These are phyloP conservation scores for Lynx canadensis DNA, from an alignment of 2,113 vertebrate genomes.

Conservation along the genomic window DNA sequence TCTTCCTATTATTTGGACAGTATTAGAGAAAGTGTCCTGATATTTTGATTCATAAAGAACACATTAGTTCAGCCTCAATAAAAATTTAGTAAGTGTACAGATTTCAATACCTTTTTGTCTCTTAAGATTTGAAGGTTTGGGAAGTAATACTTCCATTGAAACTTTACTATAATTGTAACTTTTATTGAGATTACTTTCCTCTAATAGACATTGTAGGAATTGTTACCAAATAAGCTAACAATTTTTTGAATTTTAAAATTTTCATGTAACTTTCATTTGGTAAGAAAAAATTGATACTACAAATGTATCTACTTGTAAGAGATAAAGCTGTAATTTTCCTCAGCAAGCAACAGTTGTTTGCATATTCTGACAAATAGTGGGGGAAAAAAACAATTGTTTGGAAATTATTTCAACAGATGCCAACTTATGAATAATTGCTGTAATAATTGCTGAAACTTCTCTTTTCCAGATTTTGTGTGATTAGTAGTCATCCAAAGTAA, in stretches of 20 bases:
- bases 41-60: background rate
- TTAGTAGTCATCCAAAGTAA: background rate
- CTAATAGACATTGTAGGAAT: background rate
- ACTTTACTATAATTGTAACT: constrained; percentile 16
- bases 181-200: background rate
- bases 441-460: background rate
- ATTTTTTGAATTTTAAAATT: background rate
- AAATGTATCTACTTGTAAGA: background rate
- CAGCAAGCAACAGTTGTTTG: constrained; percentile 22
- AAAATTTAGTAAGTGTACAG: background rate
- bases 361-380: constrained; percentile 65
- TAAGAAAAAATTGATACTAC: background rate
- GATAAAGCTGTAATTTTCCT: background rate
- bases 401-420: constrained; percentile 46
- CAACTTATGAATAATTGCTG: constrained; percentile 2
- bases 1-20: background rate
- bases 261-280: background rate
- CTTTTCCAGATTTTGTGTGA: background rate
- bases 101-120: background rate
- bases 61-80: background rate
- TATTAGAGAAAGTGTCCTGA: background rate
- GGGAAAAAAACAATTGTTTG: background rate
- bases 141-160: background rate
- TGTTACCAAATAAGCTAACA: background rate
- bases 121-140: background rate